phyloP scores from a whole-genome alignment of 2,888 invertebrate species.

The Caenorhabditis sp. region DNA sequence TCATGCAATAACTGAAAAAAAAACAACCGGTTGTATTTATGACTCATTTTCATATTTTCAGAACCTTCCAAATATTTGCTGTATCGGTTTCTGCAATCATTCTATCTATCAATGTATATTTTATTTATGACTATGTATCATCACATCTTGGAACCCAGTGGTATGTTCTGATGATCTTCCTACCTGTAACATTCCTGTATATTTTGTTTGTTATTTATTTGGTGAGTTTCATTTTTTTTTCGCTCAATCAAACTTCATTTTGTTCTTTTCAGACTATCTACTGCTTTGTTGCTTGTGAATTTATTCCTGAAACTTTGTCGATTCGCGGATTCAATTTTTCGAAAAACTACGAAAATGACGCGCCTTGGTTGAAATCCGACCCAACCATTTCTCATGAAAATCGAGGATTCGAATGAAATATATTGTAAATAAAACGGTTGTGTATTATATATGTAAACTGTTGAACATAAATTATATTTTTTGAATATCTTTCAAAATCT shows the following conservation, averaged over 20 bases:
- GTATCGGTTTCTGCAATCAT: constrained; percentile 79
- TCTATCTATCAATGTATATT: constrained; percentile 83
- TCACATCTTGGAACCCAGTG: constrained; percentile 65
- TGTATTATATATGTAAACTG: too few species aligned
- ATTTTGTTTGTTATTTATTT: constrained; percentile 81
- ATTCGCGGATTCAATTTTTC: constrained; percentile 34
- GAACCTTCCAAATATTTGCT: constrained; percentile 78
- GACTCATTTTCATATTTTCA: too few species aligned
- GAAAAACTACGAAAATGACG: constrained; percentile 32
- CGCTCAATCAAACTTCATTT: not conserved
- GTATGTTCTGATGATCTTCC: constrained; percentile 73
- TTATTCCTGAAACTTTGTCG: constrained; percentile 40
- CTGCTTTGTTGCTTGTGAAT: constrained; percentile 49
- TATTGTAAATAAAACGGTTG: not conserved
- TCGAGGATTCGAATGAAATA: not conserved
- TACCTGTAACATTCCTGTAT: constrained; percentile 78
- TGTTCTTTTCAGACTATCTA: constrained; percentile 44
- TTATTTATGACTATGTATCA: constrained; percentile 78
- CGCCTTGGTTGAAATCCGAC: constrained; percentile 24
- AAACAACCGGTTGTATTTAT: too few species aligned
- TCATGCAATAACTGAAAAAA: too few species aligned
- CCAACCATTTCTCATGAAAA: not conserved
- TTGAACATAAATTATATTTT: too few species aligned
- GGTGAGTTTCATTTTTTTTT: constrained; percentile 71
- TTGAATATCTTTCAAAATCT: too few species aligned